Base-by-base conservation (phyloP, 2,888 invertebrate genomes). In the Brachyptera putata region DNA sequence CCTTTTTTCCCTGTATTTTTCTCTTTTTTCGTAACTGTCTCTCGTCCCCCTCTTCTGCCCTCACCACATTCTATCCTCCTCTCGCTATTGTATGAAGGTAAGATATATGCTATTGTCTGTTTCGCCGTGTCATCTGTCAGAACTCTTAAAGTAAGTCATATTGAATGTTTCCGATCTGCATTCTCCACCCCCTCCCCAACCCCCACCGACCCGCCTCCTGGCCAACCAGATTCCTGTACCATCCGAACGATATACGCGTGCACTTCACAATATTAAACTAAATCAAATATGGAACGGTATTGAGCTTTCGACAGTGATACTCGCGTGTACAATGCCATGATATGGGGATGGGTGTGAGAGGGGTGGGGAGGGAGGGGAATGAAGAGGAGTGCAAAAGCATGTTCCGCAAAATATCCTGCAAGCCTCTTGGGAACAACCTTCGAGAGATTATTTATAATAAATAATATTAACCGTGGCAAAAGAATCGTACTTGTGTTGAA, bases 211-310 rank as follows among this genome's bases (percentile, higher is more conserved):
- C 9, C 46, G n/a, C 11, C 24, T 46, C 46, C 16, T 11, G 5
- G 1, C 24, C 13, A n/a, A n/a, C n/a, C n/a, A n/a, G n/a, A n/a
- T n/a, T n/a, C n/a, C n/a, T n/a, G n/a, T n/a, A n/a, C n/a, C n/a
- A n/a, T n/a, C n/a, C n/a, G n/a, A n/a, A n/a, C n/a, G n/a, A n/a
- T n/a, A n/a, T n/a, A n/a, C n/a, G 21, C 3, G 9, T 2, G 46
- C 46, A 46, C 46, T 46, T 22, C 21, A 21, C 24, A 13, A 36
- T 53, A 53, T 53, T 53, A 53, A 53, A 53, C 34, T 53, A 53
- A 53, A 53, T 53, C 53, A 53, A 53, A 53, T 53, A 53, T 53
- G 53, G 53, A 53, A 53, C 53, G 36, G 53, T 36, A 53, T 53
- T 14, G 53, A 53, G 53, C 53, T n/a, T 7, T 14, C n/a, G 39